Evolutionary conservation across 2,113 vertebrate genomes (phyloP).

Genomic region (Gallinago paraguaiae): DNA sequence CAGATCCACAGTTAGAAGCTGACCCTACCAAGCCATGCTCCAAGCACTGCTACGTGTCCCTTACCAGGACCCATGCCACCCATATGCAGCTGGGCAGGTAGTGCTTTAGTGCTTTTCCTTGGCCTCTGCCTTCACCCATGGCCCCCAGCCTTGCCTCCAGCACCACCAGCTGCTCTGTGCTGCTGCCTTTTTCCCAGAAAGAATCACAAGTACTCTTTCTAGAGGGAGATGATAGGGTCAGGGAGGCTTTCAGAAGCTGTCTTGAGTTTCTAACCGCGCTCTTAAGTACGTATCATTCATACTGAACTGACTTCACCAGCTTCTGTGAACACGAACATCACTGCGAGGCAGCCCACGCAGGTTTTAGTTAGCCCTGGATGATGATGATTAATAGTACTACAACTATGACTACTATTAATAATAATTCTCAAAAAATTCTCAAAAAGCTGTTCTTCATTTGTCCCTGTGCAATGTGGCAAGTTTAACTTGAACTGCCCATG

Average conservation of each 20-base stretch:
- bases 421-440: neutral
- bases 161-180: neutral
- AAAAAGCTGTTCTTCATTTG: neutral
- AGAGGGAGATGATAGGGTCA: neutral
- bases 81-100: neutral
- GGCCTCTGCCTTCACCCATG: neutral
- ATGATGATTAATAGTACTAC: neutral
- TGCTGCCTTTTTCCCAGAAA: neutral
- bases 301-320: neutral
- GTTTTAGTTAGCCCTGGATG: neutral
- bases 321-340: neutral
- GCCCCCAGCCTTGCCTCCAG: neutral
- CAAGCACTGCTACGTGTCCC: neutral
- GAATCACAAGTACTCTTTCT: neutral
- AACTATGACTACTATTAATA: neutral
- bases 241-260: neutral
- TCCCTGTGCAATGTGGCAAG: rapidly evolving
- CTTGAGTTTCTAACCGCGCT: neutral
- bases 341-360: rapidly evolving
- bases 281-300: neutral
- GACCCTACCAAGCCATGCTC: neutral
- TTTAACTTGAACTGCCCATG: neutral
- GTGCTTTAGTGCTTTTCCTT: neutral
- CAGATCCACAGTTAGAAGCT: neutral
- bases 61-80: neutral